phyloP scores from a whole-genome alignment of 2,888 invertebrate species.

The Nomada hirtipes region DNA sequence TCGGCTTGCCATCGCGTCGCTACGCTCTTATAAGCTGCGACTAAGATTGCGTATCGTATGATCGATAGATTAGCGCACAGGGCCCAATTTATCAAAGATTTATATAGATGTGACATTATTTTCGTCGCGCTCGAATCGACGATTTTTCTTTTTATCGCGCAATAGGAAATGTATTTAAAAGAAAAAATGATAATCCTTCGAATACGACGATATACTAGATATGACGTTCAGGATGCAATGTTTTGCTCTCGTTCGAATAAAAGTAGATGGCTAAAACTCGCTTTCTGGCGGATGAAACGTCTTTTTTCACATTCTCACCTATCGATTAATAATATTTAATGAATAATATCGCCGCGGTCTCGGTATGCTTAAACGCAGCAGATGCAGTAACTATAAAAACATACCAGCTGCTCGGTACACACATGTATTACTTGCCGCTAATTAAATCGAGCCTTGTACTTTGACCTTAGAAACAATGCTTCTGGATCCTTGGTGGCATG shows the following conservation, averaged over 20 bases:
- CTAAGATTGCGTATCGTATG: constrained; percentile 33
- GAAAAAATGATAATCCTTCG: no score
- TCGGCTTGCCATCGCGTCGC: background rate
- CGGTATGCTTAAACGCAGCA: background rate
- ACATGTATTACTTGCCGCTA: constrained; percentile 38
- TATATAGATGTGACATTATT: constrained; percentile 16
- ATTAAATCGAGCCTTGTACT: constrained; percentile 69
- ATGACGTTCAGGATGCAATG: no score
- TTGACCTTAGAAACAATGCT: constrained; percentile 53
- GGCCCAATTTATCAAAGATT: constrained; percentile 36
- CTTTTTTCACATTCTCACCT: no score
- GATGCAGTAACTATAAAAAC: constrained; percentile 9
- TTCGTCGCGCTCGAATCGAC: background rate
- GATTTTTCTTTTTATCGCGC: background rate
- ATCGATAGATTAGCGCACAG: constrained; percentile 31
- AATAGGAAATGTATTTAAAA: constrained; percentile 1
- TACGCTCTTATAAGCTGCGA: constrained; percentile 1
- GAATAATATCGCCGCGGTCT: background rate
- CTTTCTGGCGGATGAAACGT: no score
- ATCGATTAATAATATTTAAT: background rate
- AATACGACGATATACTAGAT: no score
- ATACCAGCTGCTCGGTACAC: constrained; percentile 1
- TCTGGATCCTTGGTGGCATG: constrained; percentile 32
- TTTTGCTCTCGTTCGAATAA: no score
- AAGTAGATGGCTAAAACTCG: no score